phyloP scores from a whole-genome alignment of 2,888 invertebrate genomes.

The Dasysyrphus tricinctus region DNA sequence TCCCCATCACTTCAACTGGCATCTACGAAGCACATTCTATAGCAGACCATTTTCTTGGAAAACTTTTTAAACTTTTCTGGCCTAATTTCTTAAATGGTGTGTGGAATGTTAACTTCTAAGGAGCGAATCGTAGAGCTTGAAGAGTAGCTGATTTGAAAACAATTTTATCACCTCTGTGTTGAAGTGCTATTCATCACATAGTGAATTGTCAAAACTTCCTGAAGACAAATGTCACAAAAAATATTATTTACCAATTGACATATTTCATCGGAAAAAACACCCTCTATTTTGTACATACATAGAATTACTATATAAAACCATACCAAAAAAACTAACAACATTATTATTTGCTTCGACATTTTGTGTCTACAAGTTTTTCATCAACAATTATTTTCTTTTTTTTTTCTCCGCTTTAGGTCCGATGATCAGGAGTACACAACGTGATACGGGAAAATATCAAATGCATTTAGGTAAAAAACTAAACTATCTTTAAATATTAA shows the following conservation, averaged over 20 bases:
- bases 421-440: slow-evolving; percentile 82
- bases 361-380: slow-evolving; percentile 73
- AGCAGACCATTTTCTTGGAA: neutral
- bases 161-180: neutral
- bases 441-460: slow-evolving; percentile 83
- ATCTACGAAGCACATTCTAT: neutral
- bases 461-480: slow-evolving; percentile 81
- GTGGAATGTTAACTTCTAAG: neutral
- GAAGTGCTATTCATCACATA: too few relatives aligned
- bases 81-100: neutral
- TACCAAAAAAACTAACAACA: slow-evolving; percentile 40
- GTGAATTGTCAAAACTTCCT: neutral
- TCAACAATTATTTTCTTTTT: slow-evolving; percentile 72
- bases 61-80: neutral
- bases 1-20: neutral
- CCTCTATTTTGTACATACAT: slow-evolving; percentile 22
- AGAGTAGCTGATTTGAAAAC: neutral
- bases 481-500: slow-evolving; percentile 24
- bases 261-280: neutral
- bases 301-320: slow-evolving; percentile 12
- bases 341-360: slow-evolving; percentile 59
- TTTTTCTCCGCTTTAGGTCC: slow-evolving; percentile 80
- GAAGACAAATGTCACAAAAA: neutral
- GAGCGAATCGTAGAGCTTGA: too few relatives aligned
- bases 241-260: too few relatives aligned